Evolutionary conservation across 23 tunicate genomes (phyloP).

Genomic region (Botrylloides violaceus): DNA sequence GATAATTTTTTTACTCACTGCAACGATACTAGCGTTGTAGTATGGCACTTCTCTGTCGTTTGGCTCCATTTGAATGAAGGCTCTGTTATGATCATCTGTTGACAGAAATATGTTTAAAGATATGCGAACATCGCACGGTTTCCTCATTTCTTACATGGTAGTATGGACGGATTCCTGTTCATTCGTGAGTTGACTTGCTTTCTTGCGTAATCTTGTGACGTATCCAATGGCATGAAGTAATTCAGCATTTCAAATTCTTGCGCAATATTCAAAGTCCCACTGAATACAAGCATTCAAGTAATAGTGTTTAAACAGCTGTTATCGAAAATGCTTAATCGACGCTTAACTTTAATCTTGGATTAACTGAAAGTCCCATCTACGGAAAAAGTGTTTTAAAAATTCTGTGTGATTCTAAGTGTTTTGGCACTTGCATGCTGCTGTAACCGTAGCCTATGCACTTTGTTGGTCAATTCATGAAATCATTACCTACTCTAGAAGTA

Average conservation of each 20-base stretch:
- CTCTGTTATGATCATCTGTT: conserved; percentile 28
- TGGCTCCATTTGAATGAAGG: conserved; percentile 17
- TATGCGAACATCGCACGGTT: too few species aligned
- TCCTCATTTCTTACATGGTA: conserved; percentile 19
- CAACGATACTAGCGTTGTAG: conserved; percentile 11
- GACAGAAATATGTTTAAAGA: too few species aligned
- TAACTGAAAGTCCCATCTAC: too few species aligned
- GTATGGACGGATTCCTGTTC: neutral
- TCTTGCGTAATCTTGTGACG: conserved; percentile 9
- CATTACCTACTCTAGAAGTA: too few species aligned
- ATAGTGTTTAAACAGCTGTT: neutral
- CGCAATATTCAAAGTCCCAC: conserved; percentile 3
- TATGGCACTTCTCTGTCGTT: conserved; percentile 20
- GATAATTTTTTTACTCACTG: conserved; percentile 26
- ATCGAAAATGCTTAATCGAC: neutral
- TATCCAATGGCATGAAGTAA: conserved; percentile 13
- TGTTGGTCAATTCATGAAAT: too few species aligned
- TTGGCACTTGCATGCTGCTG: too few species aligned
- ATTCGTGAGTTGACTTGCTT: neutral
- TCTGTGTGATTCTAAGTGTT: too few species aligned
- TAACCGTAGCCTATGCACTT: too few species aligned
- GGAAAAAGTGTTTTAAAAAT: too few species aligned
- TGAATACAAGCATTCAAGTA: neutral
- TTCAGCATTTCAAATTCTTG: conserved; percentile 10
- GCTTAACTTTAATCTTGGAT: neutral